Conservation (phyloP, 2,797 vertebrate species). For the Mormyrops boulengeri region DNA sequence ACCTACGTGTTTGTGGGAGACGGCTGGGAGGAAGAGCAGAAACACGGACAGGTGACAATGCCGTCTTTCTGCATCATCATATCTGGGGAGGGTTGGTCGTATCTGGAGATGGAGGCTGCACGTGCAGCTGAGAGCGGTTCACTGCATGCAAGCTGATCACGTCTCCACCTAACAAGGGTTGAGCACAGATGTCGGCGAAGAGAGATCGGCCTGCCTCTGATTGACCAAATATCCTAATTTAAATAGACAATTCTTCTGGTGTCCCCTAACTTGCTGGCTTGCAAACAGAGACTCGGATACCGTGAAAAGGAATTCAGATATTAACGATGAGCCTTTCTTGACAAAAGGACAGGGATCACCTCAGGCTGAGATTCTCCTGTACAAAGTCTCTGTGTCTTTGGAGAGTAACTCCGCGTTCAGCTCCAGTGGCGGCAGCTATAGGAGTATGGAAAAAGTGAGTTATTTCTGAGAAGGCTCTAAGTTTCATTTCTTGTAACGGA, state of each 20-base stretch:
- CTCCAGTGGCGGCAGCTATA: not conserved
- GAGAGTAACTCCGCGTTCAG: not conserved
- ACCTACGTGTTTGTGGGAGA: not conserved
- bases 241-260: not conserved
- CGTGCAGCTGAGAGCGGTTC: not conserved
- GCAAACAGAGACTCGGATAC: not conserved
- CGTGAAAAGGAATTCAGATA: not conserved
- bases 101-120: not conserved
- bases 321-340: not conserved
- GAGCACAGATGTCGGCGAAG: not conserved
- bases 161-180: not conserved
- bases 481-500: not conserved
- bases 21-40: not conserved
- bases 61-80: not conserved
- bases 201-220: not conserved
- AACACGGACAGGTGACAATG: not conserved
- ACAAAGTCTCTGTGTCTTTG: not conserved
- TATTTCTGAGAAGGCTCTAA: not conserved
- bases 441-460: not conserved
- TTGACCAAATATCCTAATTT: not conserved
- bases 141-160: not conserved
- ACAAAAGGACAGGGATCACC: not conserved
- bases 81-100: not conserved
- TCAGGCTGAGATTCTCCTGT: not conserved
- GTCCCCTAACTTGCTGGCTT: not conserved